phyloP scores from a whole-genome alignment of 2,888 invertebrate species.

The Cheilosia urbana region DNA sequence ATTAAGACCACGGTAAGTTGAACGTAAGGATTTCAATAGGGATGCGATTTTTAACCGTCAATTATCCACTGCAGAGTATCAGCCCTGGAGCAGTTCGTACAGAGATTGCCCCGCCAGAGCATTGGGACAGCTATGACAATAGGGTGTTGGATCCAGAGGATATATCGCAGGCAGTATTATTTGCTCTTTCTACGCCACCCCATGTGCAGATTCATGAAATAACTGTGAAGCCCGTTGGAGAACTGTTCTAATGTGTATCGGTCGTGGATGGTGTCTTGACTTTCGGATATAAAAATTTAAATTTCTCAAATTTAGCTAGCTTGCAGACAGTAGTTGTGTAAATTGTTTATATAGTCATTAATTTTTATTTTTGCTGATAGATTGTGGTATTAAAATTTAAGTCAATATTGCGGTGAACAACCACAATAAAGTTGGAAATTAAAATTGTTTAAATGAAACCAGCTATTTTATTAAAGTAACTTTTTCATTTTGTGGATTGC shows the following conservation, averaged over 20 bases:
- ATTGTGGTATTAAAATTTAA: too few species aligned
- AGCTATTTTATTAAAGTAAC: too few species aligned
- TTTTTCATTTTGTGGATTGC: too few species aligned
- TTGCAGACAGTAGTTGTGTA: too few species aligned
- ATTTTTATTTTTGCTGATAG: too few species aligned
- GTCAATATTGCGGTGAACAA: too few species aligned
- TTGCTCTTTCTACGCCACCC: conserved; percentile 51
- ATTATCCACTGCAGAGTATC: conserved; percentile 36
- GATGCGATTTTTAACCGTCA: too few species aligned
- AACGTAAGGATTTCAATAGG: too few species aligned
- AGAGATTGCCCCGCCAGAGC: conserved; percentile 62
- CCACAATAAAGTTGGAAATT: too few species aligned
- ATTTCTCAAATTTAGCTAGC: background rate
- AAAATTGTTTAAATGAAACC: too few species aligned
- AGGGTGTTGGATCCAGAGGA: conserved; percentile 36
- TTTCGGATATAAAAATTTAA: background rate
- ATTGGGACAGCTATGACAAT: conserved; percentile 76
- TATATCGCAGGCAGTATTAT: conserved; percentile 46
- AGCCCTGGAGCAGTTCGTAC: conserved; percentile 56
- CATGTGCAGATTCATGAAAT: conserved; percentile 63
- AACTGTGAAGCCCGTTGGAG: conserved; percentile 33
- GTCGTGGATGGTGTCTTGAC: background rate
- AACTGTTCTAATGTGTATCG: background rate
- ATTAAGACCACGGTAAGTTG: conserved; percentile 77
- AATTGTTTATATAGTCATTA: too few species aligned